These are phyloP conservation scores for Dallia pectoralis DNA, from an alignment of 2,797 vertebrate species.

Conservation along the genomic window DNA sequence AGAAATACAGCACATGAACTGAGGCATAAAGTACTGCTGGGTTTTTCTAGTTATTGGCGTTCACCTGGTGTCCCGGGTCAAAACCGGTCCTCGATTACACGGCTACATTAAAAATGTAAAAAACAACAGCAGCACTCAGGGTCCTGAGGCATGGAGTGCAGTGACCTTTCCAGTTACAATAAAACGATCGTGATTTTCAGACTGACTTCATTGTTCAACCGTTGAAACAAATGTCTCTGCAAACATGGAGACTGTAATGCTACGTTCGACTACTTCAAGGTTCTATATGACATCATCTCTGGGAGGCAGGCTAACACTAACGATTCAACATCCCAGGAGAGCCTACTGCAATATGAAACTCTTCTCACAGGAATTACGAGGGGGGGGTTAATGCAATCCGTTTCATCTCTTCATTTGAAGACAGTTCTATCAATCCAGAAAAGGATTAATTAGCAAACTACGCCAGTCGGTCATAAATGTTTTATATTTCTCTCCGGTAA, in stretches of 20 bases:
- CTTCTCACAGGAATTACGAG: neutral
- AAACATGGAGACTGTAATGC: neutral
- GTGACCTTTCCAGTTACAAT: neutral
- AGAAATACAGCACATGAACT: neutral
- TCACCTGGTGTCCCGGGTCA: no score
- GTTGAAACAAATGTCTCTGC: neutral
- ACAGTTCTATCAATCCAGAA: neutral
- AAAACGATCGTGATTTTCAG: no score
- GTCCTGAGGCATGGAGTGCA: no score
- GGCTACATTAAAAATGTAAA: no score
- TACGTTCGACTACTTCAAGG: neutral
- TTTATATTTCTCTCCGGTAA: conserved; percentile 2
- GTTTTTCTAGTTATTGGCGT: no score
- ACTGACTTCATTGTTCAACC: neutral
- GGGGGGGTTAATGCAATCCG: neutral
- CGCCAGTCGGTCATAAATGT: conserved; percentile 2
- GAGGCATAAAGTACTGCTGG: no score
- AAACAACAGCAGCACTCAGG: no score
- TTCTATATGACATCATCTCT: neutral
- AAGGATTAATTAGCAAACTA: conserved; percentile 2
- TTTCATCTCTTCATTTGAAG: neutral
- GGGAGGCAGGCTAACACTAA: neutral
- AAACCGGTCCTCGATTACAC: no score
- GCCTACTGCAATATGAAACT: neutral
- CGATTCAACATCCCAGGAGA: neutral